Percentiles rank a stretch among this genome's conserved stretches.
These are phyloP conservation scores for Aphelocoma coerulescens DNA, from an alignment of 2,113 vertebrate species.

Conservation along the genomic window DNA sequence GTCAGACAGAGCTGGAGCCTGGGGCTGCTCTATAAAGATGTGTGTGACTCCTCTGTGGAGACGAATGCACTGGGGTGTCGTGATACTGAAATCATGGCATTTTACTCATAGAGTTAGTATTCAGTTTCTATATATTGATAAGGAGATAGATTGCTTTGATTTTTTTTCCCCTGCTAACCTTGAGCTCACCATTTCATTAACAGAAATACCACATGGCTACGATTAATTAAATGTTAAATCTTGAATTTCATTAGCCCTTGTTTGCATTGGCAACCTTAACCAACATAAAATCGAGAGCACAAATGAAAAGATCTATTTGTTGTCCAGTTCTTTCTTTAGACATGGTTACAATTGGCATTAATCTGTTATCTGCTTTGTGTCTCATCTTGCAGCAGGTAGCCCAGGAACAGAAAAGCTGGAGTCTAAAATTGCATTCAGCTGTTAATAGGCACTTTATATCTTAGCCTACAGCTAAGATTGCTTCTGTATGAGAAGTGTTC, in stretches of 20 bases:
- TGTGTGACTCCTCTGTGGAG: not conserved
- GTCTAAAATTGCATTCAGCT: not conserved
- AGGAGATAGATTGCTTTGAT: not conserved
- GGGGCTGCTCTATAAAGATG: not conserved
- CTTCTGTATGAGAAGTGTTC: not conserved
- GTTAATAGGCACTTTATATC: not conserved
- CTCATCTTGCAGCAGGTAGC: not conserved
- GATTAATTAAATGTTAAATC: not conserved
- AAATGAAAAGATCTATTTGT: not conserved
- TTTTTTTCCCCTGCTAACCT: not conserved
- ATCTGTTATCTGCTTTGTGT: not conserved
- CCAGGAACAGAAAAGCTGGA: not conserved
- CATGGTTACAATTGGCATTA: not conserved
- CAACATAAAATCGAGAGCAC: not conserved
- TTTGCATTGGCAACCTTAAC: not conserved
- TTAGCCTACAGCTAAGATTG: not conserved
- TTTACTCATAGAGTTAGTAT: not conserved
- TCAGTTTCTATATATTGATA: not conserved
- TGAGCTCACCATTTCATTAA: not conserved
- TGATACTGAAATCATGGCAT: not conserved
- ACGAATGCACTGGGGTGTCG: not conserved
- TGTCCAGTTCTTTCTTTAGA: not conserved
- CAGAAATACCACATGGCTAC: not conserved
- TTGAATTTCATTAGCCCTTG: not conserved
- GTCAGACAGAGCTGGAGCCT: not conserved